Evolutionary conservation across 2,113 vertebrate species (phyloP).

Genomic region (Heptranchias perlo): DNA sequence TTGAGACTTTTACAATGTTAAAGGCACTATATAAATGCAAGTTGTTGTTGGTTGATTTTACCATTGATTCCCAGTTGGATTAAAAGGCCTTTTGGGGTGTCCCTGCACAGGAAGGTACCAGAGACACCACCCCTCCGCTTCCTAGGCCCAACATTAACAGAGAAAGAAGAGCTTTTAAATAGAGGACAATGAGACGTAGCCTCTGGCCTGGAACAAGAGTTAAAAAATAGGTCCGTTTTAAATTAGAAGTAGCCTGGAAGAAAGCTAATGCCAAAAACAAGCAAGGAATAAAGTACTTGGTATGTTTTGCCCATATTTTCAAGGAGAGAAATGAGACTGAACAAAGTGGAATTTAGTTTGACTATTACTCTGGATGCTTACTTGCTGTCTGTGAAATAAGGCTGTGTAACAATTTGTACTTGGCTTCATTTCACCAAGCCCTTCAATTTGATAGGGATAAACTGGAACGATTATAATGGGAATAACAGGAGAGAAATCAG

Average conservation of each 20-base stretch:
- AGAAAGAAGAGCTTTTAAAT: neutral
- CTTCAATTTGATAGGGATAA: too few relatives aligned
- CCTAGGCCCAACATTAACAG: neutral
- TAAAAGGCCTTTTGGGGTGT: neutral
- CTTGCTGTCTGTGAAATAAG: too few relatives aligned
- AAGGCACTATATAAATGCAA: too few relatives aligned
- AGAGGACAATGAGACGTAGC: neutral
- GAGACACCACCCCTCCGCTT: neutral
- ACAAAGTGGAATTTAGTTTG: too few relatives aligned
- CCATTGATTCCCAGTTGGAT: neutral
- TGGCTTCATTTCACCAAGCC: too few relatives aligned
- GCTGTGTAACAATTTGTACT: too few relatives aligned
- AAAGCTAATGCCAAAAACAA: neutral
- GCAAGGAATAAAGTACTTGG: neutral
- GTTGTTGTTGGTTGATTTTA: neutral
- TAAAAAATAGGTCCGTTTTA: neutral
- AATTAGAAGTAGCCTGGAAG: neutral
- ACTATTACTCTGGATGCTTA: neutral
- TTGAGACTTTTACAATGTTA: too few relatives aligned
- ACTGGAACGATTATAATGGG: too few relatives aligned
- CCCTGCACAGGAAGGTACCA: neutral
- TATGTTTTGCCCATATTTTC: too few relatives aligned
- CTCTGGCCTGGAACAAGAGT: neutral
- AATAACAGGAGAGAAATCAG: too few relatives aligned
- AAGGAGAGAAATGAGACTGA: too few relatives aligned